phyloP scores from a whole-genome alignment of 2,113 vertebrate species.

The Erythrolamprus reginae region DNA sequence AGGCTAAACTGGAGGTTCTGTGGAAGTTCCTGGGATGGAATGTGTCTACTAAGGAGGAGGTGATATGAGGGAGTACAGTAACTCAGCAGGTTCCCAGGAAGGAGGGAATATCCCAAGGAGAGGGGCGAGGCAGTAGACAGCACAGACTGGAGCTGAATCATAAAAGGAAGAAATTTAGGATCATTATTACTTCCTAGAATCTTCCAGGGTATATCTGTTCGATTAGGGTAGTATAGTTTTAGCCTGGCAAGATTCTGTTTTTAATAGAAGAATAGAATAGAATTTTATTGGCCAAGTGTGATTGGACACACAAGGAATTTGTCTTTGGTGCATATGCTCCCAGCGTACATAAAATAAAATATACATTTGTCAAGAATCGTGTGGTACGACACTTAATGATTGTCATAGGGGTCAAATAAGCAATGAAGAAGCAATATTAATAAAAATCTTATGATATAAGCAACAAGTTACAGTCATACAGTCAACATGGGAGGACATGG shows the following conservation, averaged over 20 bases:
- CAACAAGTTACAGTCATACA: no score
- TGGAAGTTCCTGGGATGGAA: background rate
- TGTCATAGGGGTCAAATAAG: no score
- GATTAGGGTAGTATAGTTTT: background rate
- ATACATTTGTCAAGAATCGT: no score
- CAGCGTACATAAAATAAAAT: no score
- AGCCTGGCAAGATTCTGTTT: background rate
- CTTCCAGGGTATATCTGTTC: background rate
- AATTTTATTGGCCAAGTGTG: no score
- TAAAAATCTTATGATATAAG: no score
- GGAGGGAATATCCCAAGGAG: background rate
- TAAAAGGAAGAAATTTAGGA: background rate
- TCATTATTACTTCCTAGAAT: background rate
- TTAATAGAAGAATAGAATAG: no score
- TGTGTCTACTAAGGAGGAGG: background rate
- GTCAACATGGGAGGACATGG: no score
- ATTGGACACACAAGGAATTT: no score
- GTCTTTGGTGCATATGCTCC: no score
- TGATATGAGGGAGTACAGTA: background rate
- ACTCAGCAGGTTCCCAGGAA: background rate
- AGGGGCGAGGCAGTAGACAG: background rate
- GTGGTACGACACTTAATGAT: no score
- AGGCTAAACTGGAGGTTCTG: background rate
- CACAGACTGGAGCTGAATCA: background rate
- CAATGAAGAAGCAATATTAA: no score